These are phyloP conservation scores for Apamea monoglypha DNA, from an alignment of 2,888 invertebrate genomes.

Conservation along the genomic window DNA sequence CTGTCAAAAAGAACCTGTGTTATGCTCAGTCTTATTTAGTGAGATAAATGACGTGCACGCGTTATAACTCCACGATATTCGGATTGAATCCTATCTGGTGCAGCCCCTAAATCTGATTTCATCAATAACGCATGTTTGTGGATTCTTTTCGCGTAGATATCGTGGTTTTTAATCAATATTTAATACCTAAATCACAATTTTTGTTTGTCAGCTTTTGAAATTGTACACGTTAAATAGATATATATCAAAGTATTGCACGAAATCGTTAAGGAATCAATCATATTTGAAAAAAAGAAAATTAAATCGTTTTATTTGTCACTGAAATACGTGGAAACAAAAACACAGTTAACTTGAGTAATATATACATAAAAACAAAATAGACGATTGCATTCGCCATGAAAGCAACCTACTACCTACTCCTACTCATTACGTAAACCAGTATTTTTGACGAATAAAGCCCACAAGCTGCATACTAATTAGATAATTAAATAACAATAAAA, in stretches of 20 bases:
- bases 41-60: conserved; percentile 45
- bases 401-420: no score
- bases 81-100: conserved; percentile 1
- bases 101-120: neutral
- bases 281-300: no score
- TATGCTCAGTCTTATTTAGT: conserved; percentile 25
- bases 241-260: neutral
- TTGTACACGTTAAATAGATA: neutral
- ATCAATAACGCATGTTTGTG: neutral
- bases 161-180: neutral
- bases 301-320: neutral
- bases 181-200: no score
- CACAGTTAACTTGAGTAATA: no score
- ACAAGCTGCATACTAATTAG: conserved; percentile 13
- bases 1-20: conserved; percentile 37
- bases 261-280: neutral
- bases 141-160: neutral
- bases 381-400: neutral
- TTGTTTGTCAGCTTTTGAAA: neutral
- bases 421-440: neutral
- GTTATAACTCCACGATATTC: conserved; percentile 15
- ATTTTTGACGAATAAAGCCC: neutral
- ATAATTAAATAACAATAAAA: conserved; percentile 45
- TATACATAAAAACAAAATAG: neutral
- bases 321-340: neutral